A percentile compares a stretch with the other conserved stretches of the same genome.
Evolutionary conservation across 2,113 vertebrate genomes (phyloP).

Genomic region (Halichoeres trimaculatus): DNA sequence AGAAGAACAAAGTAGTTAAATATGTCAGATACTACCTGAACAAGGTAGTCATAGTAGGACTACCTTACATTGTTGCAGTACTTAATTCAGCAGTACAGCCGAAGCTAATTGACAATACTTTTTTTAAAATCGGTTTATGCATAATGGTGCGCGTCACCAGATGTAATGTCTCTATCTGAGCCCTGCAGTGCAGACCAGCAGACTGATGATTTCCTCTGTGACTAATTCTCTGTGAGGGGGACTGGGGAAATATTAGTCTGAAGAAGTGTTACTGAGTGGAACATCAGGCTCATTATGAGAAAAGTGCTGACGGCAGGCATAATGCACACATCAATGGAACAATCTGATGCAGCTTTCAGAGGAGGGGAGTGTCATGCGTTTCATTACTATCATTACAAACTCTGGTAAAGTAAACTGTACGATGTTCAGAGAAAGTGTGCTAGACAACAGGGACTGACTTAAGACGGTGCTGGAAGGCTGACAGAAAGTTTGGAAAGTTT

Average conservation of each 20-base stretch:
- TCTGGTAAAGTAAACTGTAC: conserved; percentile 6
- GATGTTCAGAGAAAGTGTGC: neutral
- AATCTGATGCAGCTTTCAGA: conserved; percentile 20
- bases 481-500: conserved; percentile 54
- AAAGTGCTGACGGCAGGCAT: conserved; percentile 37
- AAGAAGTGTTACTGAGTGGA: conserved; percentile 32
- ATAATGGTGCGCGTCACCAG: conserved; percentile 13
- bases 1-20: too few relatives aligned
- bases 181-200: conserved; percentile 7
- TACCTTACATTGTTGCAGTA: too few relatives aligned
- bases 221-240: conserved; percentile 26
- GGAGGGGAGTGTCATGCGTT: neutral
- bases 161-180: conserved; percentile 9
- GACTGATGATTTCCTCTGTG: conserved; percentile 50
- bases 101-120: neutral
- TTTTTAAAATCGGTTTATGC: conserved; percentile 1
- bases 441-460: conserved; percentile 22
- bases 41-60: too few relatives aligned
- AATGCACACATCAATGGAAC: conserved; percentile 35
- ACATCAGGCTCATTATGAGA: conserved; percentile 53
- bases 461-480: conserved; percentile 28
- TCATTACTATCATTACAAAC: conserved; percentile 15
- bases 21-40: too few relatives aligned
- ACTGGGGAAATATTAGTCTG: conserved; percentile 20
- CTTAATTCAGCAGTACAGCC: neutral